Conservation (phyloP, 2,113 vertebrate genomes). For the Glaucomys volans region DNA sequence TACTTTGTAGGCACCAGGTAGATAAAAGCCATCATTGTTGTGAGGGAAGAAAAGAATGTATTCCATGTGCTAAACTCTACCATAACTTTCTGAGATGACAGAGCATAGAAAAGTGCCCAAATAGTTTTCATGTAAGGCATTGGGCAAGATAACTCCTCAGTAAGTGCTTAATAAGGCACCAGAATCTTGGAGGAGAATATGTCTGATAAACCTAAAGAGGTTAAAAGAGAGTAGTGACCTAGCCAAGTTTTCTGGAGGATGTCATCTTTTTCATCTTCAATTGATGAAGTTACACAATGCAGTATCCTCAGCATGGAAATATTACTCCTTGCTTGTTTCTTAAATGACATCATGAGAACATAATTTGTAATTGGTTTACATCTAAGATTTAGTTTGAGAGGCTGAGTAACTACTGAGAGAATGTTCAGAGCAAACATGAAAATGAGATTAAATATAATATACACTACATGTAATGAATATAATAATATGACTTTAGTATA, state of each 20-base stretch:
- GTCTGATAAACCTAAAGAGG: background rate
- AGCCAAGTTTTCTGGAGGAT: background rate
- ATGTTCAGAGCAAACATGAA: background rate
- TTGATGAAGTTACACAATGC: background rate
- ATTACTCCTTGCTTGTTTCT: background rate
- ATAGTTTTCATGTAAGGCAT: background rate
- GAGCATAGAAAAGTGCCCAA: no score
- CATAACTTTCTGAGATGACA: background rate
- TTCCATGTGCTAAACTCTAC: background rate
- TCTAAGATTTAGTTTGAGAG: background rate
- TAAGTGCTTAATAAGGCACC: no score
- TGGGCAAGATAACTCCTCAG: background rate
- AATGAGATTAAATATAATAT: background rate
- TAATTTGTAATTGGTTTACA: background rate
- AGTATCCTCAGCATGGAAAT: background rate
- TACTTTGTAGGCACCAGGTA: background rate
- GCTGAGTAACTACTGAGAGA: background rate
- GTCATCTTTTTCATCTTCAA: background rate
- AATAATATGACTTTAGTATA: no score
- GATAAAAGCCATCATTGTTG: accelerated
- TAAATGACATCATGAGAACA: background rate
- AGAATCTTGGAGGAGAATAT: background rate
- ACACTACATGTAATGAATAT: background rate
- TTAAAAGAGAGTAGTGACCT: background rate
- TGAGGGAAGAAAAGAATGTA: background rate